Evolutionary conservation across 2,888 invertebrate genomes (phyloP), one percentile per base, ranked within the genome.

Genomic region (Eretmocerus hayati): DNA sequence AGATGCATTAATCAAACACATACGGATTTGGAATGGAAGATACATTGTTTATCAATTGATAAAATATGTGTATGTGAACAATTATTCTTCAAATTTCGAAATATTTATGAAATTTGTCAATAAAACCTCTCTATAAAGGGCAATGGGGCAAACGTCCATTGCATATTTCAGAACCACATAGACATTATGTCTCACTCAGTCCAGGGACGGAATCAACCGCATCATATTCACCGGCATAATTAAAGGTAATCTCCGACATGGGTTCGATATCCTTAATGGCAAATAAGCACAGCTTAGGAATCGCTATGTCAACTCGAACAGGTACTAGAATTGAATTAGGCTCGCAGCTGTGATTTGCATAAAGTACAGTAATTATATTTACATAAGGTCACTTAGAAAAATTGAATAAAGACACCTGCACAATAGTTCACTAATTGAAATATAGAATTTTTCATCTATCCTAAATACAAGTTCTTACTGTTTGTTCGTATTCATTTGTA

Each of bases 291-390:
- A 93, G 73, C 66, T 83, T 84, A 18, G 93, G 92, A 48, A 89
- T 74, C 2, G 79, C 75, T 55, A 75, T 78, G 59, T 87, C 80
- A 18, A 85, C 75, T 59, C 93, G 76, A 0, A 92, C 81, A 18
- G 89, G 85, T 18, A 86, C 67, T 59, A 92, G 78, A 48, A 74
- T 68, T 62, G 87, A 81, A 65, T 92, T 94, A 5, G 93, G 87
- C 36, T 83, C 75, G 71, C 94, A 94, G 56, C 89, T 89, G 65
- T 94, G 94, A 71, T 94, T 94, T 35, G 90, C 77, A 66, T 91
- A 94, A n/a, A 93, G 77, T 0, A 92, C 92, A 56, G 93, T 83
- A 65, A 93, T 94, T 5, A n/a, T n/a, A n/a, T n/a, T n/a, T n/a
- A n/a, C n/a, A n/a, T n/a, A n/a, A n/a, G n/a, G n/a, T n/a, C n/a